Base-by-base conservation (phyloP, 2,113 vertebrate species). In the Campylorhamphus procurvoides region DNA sequence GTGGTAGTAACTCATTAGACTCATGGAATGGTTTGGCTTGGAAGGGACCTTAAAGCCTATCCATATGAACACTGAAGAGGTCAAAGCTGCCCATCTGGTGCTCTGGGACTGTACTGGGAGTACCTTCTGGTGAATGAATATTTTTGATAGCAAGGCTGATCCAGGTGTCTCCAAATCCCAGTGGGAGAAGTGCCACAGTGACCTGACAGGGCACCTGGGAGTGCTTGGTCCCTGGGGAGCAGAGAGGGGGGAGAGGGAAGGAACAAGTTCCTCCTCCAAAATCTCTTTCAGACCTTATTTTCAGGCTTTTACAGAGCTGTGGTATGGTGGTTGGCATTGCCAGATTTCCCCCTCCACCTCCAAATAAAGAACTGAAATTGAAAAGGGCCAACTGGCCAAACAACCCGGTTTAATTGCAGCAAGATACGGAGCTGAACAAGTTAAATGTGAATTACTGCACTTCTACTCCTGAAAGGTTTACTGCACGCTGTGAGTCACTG, bases 381-480 rank as follows among this genome's bases (percentile, higher is more conserved):
- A 42, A 71, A 83, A 67, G 92, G 76, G 5, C 18, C 83, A 76
- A 24, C 59, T 78, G 82, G 47, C 37, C 75, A 85, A 81, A 63
- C 7, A 69, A 39, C 55, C 37, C 39, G 1, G 11, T 55, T 71
- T 33, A 84, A 81, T 28, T 63, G 53, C 53, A 75, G 46, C 25
- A 31, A 75, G 80, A 35, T 27, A 75, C 1, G 40, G 94, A 75
- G 75, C 18, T 3, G 90, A 87, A 79, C 42, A 66, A 90, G 83
- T 95, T 93, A 87, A 96, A 93, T 58, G 33, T 75, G 83, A 87
- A 78, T 82, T 90, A 73, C 47, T 81, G 80, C 86, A 81, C 17
- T 50, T 4, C 68, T 87, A 27, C 50, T 72, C 42, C 60, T 29
- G 12, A 79, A 64, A 74, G 76, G 20, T 87, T 96, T 95, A 93